These are phyloP conservation scores for Melipona beecheii DNA, from an alignment of 2,888 invertebrate genomes.

Conservation along the genomic window DNA sequence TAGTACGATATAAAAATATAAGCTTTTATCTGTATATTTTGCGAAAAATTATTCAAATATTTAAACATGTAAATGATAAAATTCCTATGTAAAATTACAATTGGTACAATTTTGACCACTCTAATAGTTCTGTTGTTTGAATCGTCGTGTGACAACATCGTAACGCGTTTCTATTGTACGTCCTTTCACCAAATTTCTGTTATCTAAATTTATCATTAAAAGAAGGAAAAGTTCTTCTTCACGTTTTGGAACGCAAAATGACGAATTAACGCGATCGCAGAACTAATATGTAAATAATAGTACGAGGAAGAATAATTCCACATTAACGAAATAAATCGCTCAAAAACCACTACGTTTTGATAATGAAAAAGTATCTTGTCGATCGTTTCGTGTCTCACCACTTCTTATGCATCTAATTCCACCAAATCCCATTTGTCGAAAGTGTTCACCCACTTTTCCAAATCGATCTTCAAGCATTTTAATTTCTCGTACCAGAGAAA, in stretches of 20 bases:
- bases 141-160: neutral
- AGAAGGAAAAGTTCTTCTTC: neutral
- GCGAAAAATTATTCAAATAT: too few relatives aligned
- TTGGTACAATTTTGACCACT: too few relatives aligned
- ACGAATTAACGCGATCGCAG: neutral
- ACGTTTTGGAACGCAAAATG: neutral
- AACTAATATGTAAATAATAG: neutral
- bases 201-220: neutral
- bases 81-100: too few relatives aligned
- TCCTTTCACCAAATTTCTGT: neutral
- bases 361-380: neutral
- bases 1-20: too few relatives aligned
- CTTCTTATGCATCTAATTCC: neutral
- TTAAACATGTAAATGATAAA: too few relatives aligned
- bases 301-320: too few relatives aligned
- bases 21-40: too few relatives aligned
- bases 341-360: too few relatives aligned
- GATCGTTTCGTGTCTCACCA: neutral
- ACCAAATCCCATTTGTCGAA: neutral
- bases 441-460: neutral
- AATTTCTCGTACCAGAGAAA: neutral
- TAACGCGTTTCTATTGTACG: neutral
- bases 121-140: too few relatives aligned
- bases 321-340: too few relatives aligned
- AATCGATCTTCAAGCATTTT: neutral